Conservation (phyloP, 2,113 vertebrate species). For the Dromiciops gliroides region DNA sequence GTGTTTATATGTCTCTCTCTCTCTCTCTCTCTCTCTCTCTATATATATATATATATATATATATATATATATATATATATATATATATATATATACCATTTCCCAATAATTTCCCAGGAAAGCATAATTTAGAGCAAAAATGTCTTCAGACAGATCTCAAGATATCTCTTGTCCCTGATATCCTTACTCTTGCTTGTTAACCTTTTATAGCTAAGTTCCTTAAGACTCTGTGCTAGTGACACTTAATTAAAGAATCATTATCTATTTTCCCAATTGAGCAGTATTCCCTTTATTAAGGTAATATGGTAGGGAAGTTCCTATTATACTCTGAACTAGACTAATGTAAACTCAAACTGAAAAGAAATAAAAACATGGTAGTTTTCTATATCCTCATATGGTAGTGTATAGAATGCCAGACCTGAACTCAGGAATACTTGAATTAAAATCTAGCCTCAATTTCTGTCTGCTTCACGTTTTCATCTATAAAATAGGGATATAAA, state of each 20-base stretch:
- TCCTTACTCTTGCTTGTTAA: not conserved
- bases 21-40: too few species aligned
- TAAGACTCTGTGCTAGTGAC: not conserved
- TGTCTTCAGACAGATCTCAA: not conserved
- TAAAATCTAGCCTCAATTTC: not conserved
- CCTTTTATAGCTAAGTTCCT: not conserved
- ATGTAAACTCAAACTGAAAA: not conserved
- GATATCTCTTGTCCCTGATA: not conserved
- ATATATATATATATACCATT: not conserved
- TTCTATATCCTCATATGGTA: not conserved
- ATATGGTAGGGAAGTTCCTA: not conserved
- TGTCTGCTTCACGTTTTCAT: not conserved
- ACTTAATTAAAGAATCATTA: not conserved
- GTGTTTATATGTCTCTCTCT: too few species aligned
- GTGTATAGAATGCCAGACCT: not conserved
- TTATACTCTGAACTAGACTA: not conserved
- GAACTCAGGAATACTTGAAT: not conserved
- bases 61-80: too few species aligned
- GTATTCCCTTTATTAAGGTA: not conserved
- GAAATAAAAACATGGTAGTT: not conserved
- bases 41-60: too few species aligned
- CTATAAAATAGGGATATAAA: not conserved
- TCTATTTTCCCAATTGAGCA: not conserved
- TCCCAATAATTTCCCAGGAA: not conserved
- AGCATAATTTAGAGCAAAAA: not conserved